These are phyloP conservation scores for Zelostemma sp. DNA, from an alignment of 1,140 invertebrate genomes.

Conservation along the genomic window DNA sequence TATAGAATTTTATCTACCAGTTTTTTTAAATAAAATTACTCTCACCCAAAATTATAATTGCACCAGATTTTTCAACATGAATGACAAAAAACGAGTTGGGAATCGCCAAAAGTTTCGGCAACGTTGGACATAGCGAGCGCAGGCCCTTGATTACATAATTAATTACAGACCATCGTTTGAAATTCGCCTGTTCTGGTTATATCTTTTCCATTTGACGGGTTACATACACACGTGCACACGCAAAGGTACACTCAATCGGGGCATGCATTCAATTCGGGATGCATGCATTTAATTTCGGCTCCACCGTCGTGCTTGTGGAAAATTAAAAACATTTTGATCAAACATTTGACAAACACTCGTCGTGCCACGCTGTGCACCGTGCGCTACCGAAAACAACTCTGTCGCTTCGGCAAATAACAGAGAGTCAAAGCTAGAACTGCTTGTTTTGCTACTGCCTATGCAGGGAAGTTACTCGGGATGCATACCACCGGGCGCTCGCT, in stretches of 20 bases:
- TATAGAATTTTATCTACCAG: too few relatives aligned
- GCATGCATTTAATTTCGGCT: constrained; percentile 62
- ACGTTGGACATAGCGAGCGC: background rate
- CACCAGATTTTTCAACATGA: too few relatives aligned
- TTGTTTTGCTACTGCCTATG: constrained; percentile 47
- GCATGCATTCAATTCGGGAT: constrained; percentile 53
- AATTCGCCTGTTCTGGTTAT: background rate
- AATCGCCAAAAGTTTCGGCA: background rate
- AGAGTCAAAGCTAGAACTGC: constrained; percentile 43
- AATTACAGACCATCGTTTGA: background rate
- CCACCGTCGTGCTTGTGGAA: constrained; percentile 52
- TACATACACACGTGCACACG: constrained; percentile 3
- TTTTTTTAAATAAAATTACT: too few relatives aligned
- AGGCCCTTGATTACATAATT: background rate
- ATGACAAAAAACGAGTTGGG: too few relatives aligned
- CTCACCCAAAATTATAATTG: too few relatives aligned
- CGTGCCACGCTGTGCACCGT: constrained; percentile 41
- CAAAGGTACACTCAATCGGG: constrained; percentile 9
- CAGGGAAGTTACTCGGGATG: constrained; percentile 44
- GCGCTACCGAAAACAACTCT: constrained; percentile 55
- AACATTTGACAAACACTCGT: constrained; percentile 69
- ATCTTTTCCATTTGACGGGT: background rate
- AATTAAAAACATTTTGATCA: constrained; percentile 68
- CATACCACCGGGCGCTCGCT: constrained; percentile 47
- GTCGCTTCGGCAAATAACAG: constrained; percentile 60